Evolutionary conservation across 1,140 invertebrate species (phyloP).

Genomic region (Ericerus pela): DNA sequence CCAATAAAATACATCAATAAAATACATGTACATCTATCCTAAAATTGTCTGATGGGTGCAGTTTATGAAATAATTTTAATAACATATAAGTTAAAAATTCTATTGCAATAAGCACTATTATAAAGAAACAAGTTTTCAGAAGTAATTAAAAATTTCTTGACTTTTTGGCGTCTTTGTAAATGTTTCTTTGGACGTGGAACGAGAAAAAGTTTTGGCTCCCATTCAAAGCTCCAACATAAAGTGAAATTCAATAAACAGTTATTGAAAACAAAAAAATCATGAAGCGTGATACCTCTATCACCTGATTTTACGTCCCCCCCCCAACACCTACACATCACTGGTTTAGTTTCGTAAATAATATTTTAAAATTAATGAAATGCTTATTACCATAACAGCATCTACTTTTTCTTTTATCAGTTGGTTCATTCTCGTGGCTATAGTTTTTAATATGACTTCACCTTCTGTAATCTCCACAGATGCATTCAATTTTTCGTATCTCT

Average conservation of each 20-base stretch:
- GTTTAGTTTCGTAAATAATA: neutral
- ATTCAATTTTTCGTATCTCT: slow-evolving; percentile 60
- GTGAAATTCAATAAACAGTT: too few species aligned
- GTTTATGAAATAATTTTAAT: too few species aligned
- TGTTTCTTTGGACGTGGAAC: too few species aligned
- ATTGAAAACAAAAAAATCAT: too few species aligned
- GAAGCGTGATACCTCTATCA: too few species aligned
- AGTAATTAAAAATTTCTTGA: too few species aligned
- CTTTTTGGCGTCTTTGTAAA: too few species aligned
- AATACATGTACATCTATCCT: neutral
- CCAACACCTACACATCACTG: neutral
- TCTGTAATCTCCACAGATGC: slow-evolving; percentile 56
- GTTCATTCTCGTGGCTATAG: slow-evolving; percentile 55
- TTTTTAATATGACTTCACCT: slow-evolving; percentile 51
- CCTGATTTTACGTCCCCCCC: too few species aligned
- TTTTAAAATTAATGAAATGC: neutral
- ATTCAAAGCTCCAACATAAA: too few species aligned
- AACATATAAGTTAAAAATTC: neutral
- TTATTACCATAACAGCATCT: slow-evolving; percentile 53
- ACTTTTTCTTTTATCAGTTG: slow-evolving; percentile 66
- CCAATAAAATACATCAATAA: neutral
- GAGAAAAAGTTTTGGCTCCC: too few species aligned
- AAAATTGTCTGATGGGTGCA: too few species aligned
- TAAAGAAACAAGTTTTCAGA: too few species aligned
- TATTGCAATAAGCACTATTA: neutral